A percentile compares a stretch with the other conserved stretches of the same genome.
Conservation (phyloP, 1,140 invertebrate genomes). For the Drosophila subobscura region DNA sequence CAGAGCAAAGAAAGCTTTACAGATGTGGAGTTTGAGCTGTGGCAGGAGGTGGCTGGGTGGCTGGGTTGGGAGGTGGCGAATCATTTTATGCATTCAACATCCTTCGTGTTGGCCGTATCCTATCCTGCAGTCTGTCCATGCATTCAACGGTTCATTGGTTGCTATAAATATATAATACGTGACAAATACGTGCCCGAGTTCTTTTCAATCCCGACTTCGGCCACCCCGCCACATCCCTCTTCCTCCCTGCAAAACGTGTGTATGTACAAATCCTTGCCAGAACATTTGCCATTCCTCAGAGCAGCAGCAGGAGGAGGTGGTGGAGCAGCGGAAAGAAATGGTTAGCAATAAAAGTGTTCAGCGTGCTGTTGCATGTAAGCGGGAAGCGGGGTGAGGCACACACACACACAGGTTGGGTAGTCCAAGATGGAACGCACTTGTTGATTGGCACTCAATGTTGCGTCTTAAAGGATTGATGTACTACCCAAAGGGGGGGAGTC, state of each 20-base stretch:
- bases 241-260: conserved; percentile 34
- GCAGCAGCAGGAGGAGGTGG: conserved; percentile 12
- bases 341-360: conserved; percentile 80
- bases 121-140: conserved; percentile 58
- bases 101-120: not conserved
- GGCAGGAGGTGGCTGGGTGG: not conserved
- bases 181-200: conserved; percentile 80
- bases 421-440: conserved; percentile 78
- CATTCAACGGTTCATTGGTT: conserved; percentile 81
- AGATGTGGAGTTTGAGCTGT: not conserved
- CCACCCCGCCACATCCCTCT: not conserved
- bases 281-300: conserved; percentile 50
- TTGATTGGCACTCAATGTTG: conserved; percentile 81
- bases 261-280: conserved; percentile 68
- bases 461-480: conserved; percentile 81
- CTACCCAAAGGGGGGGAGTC: conserved; percentile 12
- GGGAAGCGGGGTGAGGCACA: not conserved
- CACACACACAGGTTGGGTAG: conserved; percentile 17
- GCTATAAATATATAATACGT: conserved; percentile 82
- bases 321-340: conserved; percentile 55
- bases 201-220: conserved; percentile 64
- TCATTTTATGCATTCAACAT: conserved; percentile 71
- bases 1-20: no score
- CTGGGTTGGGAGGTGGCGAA: conserved; percentile 16
- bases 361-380: conserved; percentile 68